A percentile compares a stretch with the other conserved stretches of the same genome.
These are phyloP conservation scores for Hemistola chrysoprasaria DNA, from an alignment of 2,888 invertebrate species.

Conservation along the genomic window DNA sequence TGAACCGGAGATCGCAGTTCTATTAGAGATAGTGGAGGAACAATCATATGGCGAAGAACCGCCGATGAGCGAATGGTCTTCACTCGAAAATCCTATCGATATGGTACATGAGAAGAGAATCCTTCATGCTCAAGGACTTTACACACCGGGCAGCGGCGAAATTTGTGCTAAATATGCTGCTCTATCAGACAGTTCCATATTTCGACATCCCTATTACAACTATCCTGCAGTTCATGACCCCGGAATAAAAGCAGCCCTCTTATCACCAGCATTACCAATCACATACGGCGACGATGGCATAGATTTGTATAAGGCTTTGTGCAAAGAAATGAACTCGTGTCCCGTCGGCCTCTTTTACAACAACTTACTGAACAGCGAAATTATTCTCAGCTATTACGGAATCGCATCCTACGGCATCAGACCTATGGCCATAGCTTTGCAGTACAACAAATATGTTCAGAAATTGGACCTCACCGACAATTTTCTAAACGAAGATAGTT, in stretches of 20 bases:
- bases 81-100: slow-evolving; percentile 29
- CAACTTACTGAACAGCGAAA: slow-evolving; percentile 35
- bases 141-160: slow-evolving; percentile 42
- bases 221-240: slow-evolving; percentile 47
- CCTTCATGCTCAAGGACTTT: slow-evolving; percentile 32
- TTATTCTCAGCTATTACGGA: slow-evolving; percentile 46
- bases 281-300: slow-evolving; percentile 43
- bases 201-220: slow-evolving; percentile 39
- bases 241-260: slow-evolving; percentile 44
- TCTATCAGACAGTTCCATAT: slow-evolving; percentile 41
- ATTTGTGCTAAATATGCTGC: slow-evolving; percentile 41
- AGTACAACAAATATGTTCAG: slow-evolving; percentile 40
- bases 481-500: slow-evolving; percentile 46
- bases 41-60: slow-evolving; percentile 35
- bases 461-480: slow-evolving; percentile 43
- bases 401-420: slow-evolving; percentile 40
- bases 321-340: slow-evolving; percentile 41
- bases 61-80: slow-evolving; percentile 44
- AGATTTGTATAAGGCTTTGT: slow-evolving; percentile 42
- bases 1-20: too few species aligned
- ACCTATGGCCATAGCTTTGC: slow-evolving; percentile 45
- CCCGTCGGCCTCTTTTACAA: slow-evolving; percentile 43
- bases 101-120: slow-evolving; percentile 35
- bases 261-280: slow-evolving; percentile 28
- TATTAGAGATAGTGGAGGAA: slow-evolving; percentile 6